Conservation (phyloP, 2,113 vertebrate species). For the Panthera tigris region DNA sequence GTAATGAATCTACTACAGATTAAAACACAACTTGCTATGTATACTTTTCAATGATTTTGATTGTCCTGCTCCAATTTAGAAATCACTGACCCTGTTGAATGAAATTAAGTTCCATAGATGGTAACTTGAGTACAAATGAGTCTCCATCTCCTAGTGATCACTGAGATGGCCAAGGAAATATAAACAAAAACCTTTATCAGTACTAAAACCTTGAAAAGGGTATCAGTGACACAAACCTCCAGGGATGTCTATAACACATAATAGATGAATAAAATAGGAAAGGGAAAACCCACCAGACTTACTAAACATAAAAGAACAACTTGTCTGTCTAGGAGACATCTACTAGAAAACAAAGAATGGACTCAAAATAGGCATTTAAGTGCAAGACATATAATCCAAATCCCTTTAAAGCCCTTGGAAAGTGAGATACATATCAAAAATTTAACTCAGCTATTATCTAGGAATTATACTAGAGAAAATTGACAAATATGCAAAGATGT, state of each 20-base stretch:
- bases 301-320: not conserved
- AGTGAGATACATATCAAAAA: not conserved
- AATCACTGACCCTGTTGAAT: not conserved
- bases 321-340: not conserved
- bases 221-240: not conserved
- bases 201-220: not conserved
- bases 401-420: not conserved
- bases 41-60: not conserved
- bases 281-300: not conserved
- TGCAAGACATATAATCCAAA: not conserved
- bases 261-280: not conserved
- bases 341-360: not conserved
- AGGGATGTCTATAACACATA: not conserved
- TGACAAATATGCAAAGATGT: not conserved
- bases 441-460: not conserved
- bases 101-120: not conserved
- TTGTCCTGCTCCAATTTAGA: not conserved
- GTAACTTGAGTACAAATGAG: not conserved
- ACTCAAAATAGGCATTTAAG: not conserved
- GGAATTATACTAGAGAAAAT: not conserved
- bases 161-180: not conserved
- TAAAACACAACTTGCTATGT: constrained; percentile 26
- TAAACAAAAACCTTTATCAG: not conserved
- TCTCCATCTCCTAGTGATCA: not conserved
- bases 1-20: not conserved